A percentile compares a stretch with the other conserved stretches of the same genome.
Evolutionary conservation across 2,888 invertebrate species (phyloP).

Genomic region (Ecliptopera silaceata): DNA sequence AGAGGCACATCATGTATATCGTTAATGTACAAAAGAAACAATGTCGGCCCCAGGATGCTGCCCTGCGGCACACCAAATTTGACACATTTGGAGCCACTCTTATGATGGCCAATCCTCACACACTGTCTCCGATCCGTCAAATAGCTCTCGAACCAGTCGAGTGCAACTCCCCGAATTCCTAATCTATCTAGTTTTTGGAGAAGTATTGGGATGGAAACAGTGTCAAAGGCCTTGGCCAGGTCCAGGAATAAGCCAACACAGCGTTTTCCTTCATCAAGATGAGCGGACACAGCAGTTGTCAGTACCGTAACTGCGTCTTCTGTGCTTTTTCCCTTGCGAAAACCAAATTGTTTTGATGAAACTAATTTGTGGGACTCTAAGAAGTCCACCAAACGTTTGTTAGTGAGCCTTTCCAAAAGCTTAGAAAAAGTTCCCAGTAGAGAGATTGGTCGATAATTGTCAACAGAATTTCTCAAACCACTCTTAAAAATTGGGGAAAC

Average conservation of each 20-base stretch:
- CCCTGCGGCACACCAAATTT: constrained; percentile 11
- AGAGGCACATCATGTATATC: not conserved
- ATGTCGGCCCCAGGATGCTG: constrained; percentile 1
- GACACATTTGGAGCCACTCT: not conserved
- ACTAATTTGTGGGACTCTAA: constrained; percentile 1
- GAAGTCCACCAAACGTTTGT: constrained; percentile 2
- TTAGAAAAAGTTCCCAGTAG: not conserved
- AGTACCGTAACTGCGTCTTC: constrained; percentile 1
- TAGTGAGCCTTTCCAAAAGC: constrained; percentile 1
- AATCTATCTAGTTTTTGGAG: constrained; percentile 1
- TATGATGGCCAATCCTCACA: constrained; percentile 2
- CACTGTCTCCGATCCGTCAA: constrained; percentile 1
- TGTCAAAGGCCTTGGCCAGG: too few species aligned
- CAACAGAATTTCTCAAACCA: not conserved
- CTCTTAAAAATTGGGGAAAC: constrained; percentile 9
- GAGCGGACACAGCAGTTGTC: not conserved
- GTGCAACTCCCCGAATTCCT: constrained; percentile 3
- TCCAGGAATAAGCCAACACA: constrained; percentile 10
- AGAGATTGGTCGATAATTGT: constrained; percentile 10
- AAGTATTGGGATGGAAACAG: too few species aligned
- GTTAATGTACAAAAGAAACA: constrained; percentile 3
- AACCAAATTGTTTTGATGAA: constrained; percentile 7
- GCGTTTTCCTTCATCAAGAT: constrained; percentile 2
- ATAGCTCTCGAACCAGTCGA: constrained; percentile 13
- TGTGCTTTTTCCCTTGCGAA: too few species aligned